Conservation (phyloP, 2,797 vertebrate species). For the Fringilla coelebs region DNA sequence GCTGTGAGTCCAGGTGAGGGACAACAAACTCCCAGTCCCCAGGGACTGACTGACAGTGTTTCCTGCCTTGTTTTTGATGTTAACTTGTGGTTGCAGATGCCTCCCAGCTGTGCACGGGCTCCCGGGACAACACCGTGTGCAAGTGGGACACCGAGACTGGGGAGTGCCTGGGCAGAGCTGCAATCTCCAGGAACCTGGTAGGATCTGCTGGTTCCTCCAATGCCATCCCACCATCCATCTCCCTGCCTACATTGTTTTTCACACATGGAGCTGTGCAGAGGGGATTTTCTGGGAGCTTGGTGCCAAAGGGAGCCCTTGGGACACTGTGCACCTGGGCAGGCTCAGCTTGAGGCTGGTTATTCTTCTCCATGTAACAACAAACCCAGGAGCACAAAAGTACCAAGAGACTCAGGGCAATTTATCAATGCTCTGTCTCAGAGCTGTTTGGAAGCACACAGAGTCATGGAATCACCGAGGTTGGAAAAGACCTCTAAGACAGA, state of each 20-base stretch:
- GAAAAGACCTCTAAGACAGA: not conserved
- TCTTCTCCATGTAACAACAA: not conserved
- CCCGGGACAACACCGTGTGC: slow-evolving; percentile 91
- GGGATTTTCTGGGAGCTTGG: not conserved
- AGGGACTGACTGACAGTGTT: not conserved
- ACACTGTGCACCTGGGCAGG: not conserved
- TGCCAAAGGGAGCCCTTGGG: not conserved
- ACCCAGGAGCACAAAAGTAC: not conserved
- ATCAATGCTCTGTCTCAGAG: not conserved
- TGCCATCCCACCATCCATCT: not conserved
- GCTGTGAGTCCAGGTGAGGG: slow-evolving; percentile 88
- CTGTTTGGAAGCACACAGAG: not conserved
- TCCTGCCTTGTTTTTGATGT: not conserved
- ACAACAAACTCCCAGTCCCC: not conserved
- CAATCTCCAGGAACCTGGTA: slow-evolving; percentile 94
- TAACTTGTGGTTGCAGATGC: slow-evolving; percentile 76
- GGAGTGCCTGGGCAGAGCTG: slow-evolving; percentile 81
- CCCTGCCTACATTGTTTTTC: rapidly evolving
- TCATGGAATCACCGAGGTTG: not conserved
- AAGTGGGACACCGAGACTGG: slow-evolving; percentile 92
- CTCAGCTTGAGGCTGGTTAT: not conserved
- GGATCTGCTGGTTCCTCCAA: not conserved
- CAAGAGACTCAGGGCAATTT: rapidly evolving
- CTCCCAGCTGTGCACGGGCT: slow-evolving; percentile 87
- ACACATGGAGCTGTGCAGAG: rapidly evolving